Base-by-base conservation (phyloP, 2,113 vertebrate species). In the Tyrannus savana region DNA sequence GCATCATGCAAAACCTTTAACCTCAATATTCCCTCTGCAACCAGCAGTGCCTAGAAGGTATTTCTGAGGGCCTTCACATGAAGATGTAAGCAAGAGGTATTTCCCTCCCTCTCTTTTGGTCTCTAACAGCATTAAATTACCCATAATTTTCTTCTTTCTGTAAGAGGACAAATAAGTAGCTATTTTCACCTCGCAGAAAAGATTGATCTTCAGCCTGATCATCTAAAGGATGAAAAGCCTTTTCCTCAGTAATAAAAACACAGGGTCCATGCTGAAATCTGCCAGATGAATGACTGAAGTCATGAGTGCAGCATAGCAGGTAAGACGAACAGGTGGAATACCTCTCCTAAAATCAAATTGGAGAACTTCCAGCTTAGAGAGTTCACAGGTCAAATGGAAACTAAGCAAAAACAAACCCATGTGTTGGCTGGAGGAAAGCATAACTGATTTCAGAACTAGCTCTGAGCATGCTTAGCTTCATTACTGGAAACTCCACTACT, bases 31-130 rank as follows among this genome's bases (percentile, higher is more conserved):
- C 9, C 3, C 1, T 67, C 28, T 82, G 46, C n/a, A 87, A 35
- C 15, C 49, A 84, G 14, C 1, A 0, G 18, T n/a, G 5, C 14
- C 63, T 28, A 33, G 15, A 5, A 24, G 13, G 5, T n/a, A 44
- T 73, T 81, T 87, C 44, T 60, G 44, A 81, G 31, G 33, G 19
- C 27, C 55, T 81, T 92, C 50, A 56, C 23, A 55, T 7, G 12
- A 12, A 81, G 9, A 33, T 19, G 5, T 13, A 67, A 53, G 31
- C 10, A 88, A 41, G n/a, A 78, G 5, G 33, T 31, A 13, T 3
- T 78, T 78, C 59, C 6, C 4, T 73, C 8, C 19, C 21, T 35
- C 55, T 24, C 5, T 69, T 81, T 67, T 75, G 22, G 16, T 52
- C 33, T 58, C n/a, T 53, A 58, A 49, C 6, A 49, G 7, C 19